These are phyloP conservation scores for Drepanosiphum platanoidis DNA, from an alignment of 2,888 invertebrate genomes.

Conservation along the genomic window DNA sequence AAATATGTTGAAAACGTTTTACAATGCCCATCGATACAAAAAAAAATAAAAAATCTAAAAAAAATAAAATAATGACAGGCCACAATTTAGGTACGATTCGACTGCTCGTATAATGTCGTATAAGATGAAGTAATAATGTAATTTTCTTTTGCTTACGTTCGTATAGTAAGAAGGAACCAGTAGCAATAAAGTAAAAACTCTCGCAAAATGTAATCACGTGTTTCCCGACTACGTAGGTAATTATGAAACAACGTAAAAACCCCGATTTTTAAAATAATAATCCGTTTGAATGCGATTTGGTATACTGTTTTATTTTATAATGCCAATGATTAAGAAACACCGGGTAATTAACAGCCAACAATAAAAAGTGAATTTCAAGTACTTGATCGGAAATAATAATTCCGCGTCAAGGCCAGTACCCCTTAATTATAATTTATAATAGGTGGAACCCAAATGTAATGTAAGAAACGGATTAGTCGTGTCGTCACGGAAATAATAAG, in stretches of 20 bases:
- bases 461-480: not conserved
- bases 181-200: not conserved
- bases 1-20: not conserved
- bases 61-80: not conserved
- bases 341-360: not conserved
- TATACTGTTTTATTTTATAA: not conserved
- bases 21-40: not conserved
- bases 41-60: not conserved
- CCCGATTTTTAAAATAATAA: not conserved
- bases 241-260: not conserved
- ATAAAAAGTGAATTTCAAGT: not conserved
- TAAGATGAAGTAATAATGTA: not conserved
- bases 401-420: not conserved
- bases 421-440: not conserved
- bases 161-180: not conserved
- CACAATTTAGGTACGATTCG: no score
- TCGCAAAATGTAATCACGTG: constrained; percentile 4
- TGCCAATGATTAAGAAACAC: not conserved
- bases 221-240: constrained; percentile 9
- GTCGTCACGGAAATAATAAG: not conserved
- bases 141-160: not conserved
- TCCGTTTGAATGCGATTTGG: not conserved
- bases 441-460: not conserved
- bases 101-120: not conserved
- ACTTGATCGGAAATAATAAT: not conserved